Evolutionary conservation across 1,140 invertebrate species (phyloP).

Genomic region (Phenacoccus solenopsis): DNA sequence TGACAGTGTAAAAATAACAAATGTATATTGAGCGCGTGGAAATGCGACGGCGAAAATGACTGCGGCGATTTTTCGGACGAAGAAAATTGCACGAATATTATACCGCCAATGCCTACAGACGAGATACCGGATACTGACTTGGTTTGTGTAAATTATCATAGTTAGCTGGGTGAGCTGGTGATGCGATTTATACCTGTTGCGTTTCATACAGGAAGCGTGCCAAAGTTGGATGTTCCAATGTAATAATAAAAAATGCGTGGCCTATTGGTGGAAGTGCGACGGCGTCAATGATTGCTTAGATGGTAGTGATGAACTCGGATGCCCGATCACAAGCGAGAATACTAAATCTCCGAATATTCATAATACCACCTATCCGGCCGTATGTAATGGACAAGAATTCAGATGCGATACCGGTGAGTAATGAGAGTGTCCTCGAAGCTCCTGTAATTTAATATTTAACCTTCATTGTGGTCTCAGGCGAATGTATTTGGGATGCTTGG

Average conservation of each 20-base stretch:
- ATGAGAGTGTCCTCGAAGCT: constrained; percentile 22
- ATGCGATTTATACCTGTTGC: no score
- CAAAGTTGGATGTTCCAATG: constrained; percentile 64
- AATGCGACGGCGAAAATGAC: constrained; percentile 41
- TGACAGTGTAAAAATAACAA: constrained; percentile 31
- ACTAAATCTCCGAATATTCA: background rate
- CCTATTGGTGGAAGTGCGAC: constrained; percentile 68
- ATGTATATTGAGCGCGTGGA: constrained; percentile 60
- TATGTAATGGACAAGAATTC: constrained; percentile 15
- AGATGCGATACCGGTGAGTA: constrained; percentile 14
- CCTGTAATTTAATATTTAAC: constrained; percentile 5
- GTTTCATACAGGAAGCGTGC: constrained; percentile 35
- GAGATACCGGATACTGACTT: no score
- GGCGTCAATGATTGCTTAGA: constrained; percentile 64
- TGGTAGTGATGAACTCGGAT: constrained; percentile 59
- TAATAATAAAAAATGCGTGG: constrained; percentile 61
- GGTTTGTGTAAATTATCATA: no score
- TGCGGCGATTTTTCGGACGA: constrained; percentile 39
- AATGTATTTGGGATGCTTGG: constrained; percentile 61
- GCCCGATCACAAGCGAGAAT: constrained; percentile 29
- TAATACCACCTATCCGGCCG: constrained; percentile 19
- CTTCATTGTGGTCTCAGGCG: constrained; percentile 33
- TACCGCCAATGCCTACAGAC: no score
- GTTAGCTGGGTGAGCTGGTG: no score
- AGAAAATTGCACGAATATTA: constrained; percentile 34